Evolutionary conservation across 1,140 invertebrate species (phyloP), one percentile per base, ranked within the genome.

Genomic region (Brachionus plicatilis): DNA sequence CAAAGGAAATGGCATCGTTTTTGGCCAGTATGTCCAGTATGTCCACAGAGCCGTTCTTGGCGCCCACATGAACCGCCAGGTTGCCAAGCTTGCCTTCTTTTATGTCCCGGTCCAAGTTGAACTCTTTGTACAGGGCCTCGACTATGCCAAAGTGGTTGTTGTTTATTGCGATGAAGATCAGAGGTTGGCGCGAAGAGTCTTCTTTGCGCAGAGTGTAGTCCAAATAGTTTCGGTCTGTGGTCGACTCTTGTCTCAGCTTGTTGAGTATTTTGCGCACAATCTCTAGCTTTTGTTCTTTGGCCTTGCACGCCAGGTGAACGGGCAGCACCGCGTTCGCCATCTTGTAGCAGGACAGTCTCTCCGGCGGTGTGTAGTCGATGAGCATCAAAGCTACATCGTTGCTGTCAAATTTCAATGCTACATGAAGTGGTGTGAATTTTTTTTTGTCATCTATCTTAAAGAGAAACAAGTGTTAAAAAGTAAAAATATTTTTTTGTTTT

Each of bases 401-500:
- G 29, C 53, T 68, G 17, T 68, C 79, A 27, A 29, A 47, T 65
- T 82, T 82, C 20, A 60, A 65, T 9, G 79, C 79, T 14, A 60
- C 37, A 37, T 68, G 53, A 6, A 82, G 29, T 24, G 79, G 79
- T 29, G 79, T 82, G n/a, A 82, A 24, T 33, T 20, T 20, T 41
- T 82, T 82, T 60, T 82, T 82, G 27, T 82, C 79, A 37, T 82
- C 79, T 29, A 82, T 65, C 50, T 80, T 80, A 5, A 47, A 53
- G n/a, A 11, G 12, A 6, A 12, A 41, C 3, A 66, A 65, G 9
- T 6, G 27, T 65, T 65, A 65, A 29, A 3, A 29, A 29, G 3
- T 29, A 29, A 1, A 3, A 29, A 29, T 1, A 29, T 24, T 1
- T 24, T 29, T 29, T 29, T 29, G 27, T 29, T 29, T 29, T 29